Base-by-base conservation (phyloP, 2,113 vertebrate genomes). In the Oplegnathus fasciatus region DNA sequence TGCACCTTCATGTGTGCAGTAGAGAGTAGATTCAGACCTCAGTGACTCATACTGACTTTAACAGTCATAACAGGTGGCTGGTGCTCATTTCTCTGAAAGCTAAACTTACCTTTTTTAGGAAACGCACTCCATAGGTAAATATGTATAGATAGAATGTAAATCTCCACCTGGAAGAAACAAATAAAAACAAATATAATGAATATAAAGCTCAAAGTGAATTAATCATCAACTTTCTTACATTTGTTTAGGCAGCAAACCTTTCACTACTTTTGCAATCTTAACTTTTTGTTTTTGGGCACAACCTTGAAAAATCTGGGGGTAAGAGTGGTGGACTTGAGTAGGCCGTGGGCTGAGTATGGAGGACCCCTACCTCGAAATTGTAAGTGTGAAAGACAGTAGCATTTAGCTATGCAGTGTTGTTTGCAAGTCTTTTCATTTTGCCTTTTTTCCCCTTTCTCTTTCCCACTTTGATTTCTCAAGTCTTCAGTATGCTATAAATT, bases 81-180 rank as follows among this genome's bases (percentile, higher is more conserved):
- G 4, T 58, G 18, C 15, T 37, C 20, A 54, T 65, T 60, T 85
- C 44, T 52, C 2, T 40, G 1, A 5, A 37, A 22, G 68, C n/a
- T 64, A 82, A 18, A 68, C 96, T 90, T 97, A 99, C 98, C 97
- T 98, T 98, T 96, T 98, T 98, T 89, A 99, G 97, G 91, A 98
- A 98, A 79, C 97, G 96, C 62, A 98, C 96, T 93, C 98, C 98
- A 26, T 98, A 99, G 82, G 96, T 98, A 95, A 99, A 99, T 94
- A 99, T 96, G 93, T 99, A 99, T 74, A 99, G 96, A 93, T 96
- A 97, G 96, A 99, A 99, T 44, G 98, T 97, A 94, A 99, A 99
- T 94, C 95, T 96, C 98, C 98, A 99, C 98, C 98, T 99, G 95
- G 78, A 96, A 86, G 91, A 95, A 91, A 87, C 82, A 84, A 94